Evolutionary conservation across 2,113 vertebrate species (phyloP).

Genomic region (Ellobius talpinus): DNA sequence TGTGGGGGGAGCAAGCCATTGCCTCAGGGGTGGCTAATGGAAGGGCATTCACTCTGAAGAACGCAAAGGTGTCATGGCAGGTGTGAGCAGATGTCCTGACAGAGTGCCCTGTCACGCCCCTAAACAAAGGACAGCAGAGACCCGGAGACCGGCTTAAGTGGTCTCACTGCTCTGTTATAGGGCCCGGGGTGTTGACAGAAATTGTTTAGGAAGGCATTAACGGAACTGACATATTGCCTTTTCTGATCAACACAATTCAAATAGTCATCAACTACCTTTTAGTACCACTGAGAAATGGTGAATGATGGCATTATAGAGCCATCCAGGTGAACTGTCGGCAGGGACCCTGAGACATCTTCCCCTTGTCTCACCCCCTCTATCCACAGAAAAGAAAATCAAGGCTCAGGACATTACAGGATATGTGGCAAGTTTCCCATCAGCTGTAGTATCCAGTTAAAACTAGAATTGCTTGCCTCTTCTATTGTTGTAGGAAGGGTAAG

Average conservation of each 20-base stretch:
- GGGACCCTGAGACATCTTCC: background rate
- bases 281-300: background rate
- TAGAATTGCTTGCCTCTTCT: background rate
- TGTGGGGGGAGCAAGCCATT: background rate
- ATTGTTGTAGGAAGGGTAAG: background rate
- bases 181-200: conserved; percentile 11
- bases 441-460: background rate
- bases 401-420: background rate
- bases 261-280: background rate
- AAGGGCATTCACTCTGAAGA: background rate
- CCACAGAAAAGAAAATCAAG: background rate
- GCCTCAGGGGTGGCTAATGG: background rate
- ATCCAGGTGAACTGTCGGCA: background rate
- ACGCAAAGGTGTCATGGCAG: background rate
- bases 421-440: background rate
- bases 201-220: conserved; percentile 34
- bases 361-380: background rate
- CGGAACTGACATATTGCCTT: background rate
- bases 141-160: background rate
- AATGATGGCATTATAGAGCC: background rate
- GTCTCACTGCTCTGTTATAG: background rate
- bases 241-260: conserved; percentile 61
- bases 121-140: background rate
- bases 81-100: background rate
- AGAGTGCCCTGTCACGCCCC: background rate